Conservation (phyloP, 1,140 invertebrate species). For the Drosophila tropicalis region DNA sequence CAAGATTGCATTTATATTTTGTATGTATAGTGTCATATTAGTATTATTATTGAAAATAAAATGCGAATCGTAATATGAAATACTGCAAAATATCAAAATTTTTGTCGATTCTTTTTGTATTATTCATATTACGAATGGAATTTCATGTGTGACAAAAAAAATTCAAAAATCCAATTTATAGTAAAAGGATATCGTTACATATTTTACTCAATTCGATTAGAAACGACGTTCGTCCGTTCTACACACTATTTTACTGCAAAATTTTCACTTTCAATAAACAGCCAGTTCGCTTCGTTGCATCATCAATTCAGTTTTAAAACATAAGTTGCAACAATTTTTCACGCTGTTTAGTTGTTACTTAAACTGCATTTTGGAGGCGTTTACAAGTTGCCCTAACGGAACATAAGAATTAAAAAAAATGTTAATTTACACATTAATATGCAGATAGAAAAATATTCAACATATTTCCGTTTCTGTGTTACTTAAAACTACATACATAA, state of each 20-base stretch:
- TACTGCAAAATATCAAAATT: neutral
- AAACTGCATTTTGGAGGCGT: neutral
- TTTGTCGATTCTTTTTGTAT: neutral
- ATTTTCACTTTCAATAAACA: conserved; percentile 8
- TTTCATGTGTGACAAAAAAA: neutral
- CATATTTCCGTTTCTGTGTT: neutral
- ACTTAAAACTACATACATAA: conserved; percentile 8
- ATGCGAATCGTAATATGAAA: neutral
- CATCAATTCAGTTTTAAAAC: neutral
- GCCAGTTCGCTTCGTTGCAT: neutral
- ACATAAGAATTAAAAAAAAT: neutral
- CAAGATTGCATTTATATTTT: neutral
- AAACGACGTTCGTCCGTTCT: neutral
- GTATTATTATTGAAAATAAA: neutral
- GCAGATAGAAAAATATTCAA: conserved; percentile 6
- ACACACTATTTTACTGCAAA: neutral
- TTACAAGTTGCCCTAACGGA: neutral
- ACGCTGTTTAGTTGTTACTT: neutral
- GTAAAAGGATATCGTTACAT: neutral
- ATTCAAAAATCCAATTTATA: no score
- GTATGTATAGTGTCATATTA: no score
- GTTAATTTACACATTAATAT: neutral
- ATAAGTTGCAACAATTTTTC: no score
- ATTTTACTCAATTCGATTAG: neutral
- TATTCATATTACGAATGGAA: conserved; percentile 2